phyloP scores from a whole-genome alignment of 2,113 vertebrate genomes.

The Coryphaenoides rupestris region DNA sequence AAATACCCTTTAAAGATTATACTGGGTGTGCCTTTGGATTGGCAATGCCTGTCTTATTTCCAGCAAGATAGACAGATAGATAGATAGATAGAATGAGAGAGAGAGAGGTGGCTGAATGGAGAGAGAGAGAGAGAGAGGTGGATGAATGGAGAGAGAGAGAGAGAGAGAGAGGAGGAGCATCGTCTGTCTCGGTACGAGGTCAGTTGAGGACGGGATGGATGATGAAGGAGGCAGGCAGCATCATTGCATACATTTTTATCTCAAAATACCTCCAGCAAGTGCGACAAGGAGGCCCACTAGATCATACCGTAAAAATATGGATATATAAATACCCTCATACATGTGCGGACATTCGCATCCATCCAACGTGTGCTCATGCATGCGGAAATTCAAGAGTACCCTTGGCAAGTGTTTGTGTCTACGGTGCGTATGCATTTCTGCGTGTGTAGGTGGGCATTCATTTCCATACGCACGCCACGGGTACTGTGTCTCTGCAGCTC shows the following conservation, averaged over 20 bases:
- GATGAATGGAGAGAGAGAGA: too few species aligned
- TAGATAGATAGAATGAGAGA: too few species aligned
- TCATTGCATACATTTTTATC: constrained; percentile 11
- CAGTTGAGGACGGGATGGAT: constrained; percentile 35
- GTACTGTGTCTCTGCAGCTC: constrained; percentile 34
- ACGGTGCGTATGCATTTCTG: too few species aligned
- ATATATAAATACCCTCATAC: too few species aligned
- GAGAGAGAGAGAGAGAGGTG: too few species aligned
- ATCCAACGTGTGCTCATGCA: too few species aligned
- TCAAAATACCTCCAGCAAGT: too few species aligned
- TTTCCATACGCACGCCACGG: constrained; percentile 20
- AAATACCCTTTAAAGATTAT: constrained; percentile 38
- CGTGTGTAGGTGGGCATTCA: constrained; percentile 2
- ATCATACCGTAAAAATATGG: too few species aligned
- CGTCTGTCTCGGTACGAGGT: constrained; percentile 19
- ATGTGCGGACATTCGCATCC: too few species aligned
- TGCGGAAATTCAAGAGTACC: too few species aligned
- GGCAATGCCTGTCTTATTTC: constrained; percentile 4
- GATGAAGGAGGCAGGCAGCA: background rate
- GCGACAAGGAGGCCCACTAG: too few species aligned
- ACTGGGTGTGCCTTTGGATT: constrained; percentile 41
- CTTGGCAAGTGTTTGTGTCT: background rate
- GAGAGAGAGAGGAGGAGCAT: background rate
- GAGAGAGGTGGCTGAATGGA: too few species aligned
- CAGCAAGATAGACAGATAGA: constrained; percentile 14